Evolutionary conservation across 1,140 invertebrate genomes (phyloP).

Genomic region (Globodera rostochiensis): DNA sequence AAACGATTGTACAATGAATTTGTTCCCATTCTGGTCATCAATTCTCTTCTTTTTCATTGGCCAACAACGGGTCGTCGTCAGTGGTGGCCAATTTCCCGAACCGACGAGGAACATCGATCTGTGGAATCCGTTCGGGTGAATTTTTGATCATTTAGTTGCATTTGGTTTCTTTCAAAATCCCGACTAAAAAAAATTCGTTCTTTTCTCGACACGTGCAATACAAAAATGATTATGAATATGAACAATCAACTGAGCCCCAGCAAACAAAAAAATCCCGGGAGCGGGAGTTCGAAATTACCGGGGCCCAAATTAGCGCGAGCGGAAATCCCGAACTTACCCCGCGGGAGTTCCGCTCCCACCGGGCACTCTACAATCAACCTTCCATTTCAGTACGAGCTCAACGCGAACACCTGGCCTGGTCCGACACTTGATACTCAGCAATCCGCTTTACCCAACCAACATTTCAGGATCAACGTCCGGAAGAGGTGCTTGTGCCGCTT

Average conservation of each 20-base stretch:
- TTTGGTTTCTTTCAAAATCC: no score
- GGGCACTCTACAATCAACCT: no score
- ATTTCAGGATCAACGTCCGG: neutral
- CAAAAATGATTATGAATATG: no score
- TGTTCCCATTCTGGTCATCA: neutral
- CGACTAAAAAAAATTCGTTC: no score
- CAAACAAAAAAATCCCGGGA: no score
- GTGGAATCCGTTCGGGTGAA: slow-evolving; percentile 58
- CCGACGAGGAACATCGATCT: slow-evolving; percentile 56
- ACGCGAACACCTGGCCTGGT: slow-evolving; percentile 40
- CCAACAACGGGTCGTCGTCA: neutral
- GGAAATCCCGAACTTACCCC: no score
- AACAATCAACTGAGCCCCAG: no score
- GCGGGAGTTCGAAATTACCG: no score
- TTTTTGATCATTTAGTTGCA: neutral
- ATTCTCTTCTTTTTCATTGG: neutral
- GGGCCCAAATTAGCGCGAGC: no score
- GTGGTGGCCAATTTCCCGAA: slow-evolving; percentile 40
- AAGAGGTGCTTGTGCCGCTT: slow-evolving; percentile 24
- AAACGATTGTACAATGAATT: neutral
- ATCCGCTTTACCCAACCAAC: no score
- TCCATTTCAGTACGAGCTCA: slow-evolving; percentile 36
- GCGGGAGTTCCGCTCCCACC: no score
- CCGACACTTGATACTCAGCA: neutral
- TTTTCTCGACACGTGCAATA: no score